Evolutionary conservation across 2,888 invertebrate species (phyloP), one percentile per base, ranked within the genome.

Genomic region (Lutraria lutraria): DNA sequence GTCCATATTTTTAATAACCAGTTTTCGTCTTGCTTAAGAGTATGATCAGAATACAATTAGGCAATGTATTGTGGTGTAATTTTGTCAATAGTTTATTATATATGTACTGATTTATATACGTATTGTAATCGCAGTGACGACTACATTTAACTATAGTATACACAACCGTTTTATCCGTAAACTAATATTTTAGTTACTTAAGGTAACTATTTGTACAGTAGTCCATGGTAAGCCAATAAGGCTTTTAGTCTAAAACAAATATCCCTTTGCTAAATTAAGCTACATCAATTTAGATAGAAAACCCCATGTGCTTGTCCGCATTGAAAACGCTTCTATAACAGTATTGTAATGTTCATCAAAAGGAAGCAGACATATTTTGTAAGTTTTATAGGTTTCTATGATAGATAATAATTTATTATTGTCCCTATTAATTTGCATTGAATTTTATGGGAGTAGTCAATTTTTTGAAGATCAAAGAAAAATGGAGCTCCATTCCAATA

Each of bases 241-340:
- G 72, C 79, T 29, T 54, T 85, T 85, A 52, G 54, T 25, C 79
- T 43, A 21, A 56, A 79, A 79, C 76, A 79, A 85, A 85, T 85
- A 85, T 56, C 43, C n/a, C 56, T 54, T 54, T 15, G 72, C 79
- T 56, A 21, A 56, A 85, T 85, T 56, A 54, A 79, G 79, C 53
- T 16, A 79, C n/a, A 21, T 6, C 85, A 79, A 85, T 76, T 31
- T 76, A 31, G 76, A 85, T 56, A 56, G 29, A 54, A 79, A 79
- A 79, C 54, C n/a, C 54, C 15, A 53, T 31, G 21, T 85, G 79
- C 79, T 85, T 85, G 79, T 79, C 52, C 56, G 34, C 53, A 85
- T 54, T 15, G 54, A 85, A 85, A 54, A 79, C 34, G 79, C 85
- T 85, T 85, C 16, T 31, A 25, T 29, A 43, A 43, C 85, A 76